Percentiles rank a stretch among this genome's conserved stretches.
These are phyloP conservation scores for Hycleus cichorii DNA, from an alignment of 1,140 invertebrate species.

Conservation along the genomic window DNA sequence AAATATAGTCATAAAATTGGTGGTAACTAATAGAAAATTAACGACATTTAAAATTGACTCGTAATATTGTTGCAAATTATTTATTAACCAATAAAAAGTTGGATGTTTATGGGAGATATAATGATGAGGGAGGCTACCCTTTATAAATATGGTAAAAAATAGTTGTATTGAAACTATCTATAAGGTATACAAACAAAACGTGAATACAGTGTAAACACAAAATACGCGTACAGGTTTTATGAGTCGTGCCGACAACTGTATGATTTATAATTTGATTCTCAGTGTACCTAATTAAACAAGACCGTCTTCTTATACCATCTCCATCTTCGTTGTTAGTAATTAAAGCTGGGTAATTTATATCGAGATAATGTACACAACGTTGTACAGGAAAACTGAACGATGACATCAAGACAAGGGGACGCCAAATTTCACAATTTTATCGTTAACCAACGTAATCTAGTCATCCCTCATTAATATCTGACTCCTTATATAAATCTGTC, in stretches of 20 bases:
- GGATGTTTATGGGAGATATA: no score
- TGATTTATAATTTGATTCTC: conserved; percentile 16
- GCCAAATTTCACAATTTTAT: conserved; percentile 13
- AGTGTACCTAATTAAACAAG: conserved; percentile 15
- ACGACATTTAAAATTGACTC: no score
- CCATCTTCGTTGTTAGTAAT: conserved; percentile 14
- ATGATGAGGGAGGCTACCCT: no score
- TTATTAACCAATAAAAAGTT: no score
- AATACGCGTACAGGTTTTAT: conserved; percentile 5
- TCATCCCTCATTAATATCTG: no score
- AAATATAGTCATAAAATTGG: no score
- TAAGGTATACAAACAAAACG: no score
- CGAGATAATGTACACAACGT: conserved; percentile 14
- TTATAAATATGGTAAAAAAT: no score
- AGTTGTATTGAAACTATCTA: no score
- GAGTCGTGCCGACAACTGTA: conserved; percentile 12
- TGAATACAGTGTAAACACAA: neutral
- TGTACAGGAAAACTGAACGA: conserved; percentile 10
- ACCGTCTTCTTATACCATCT: conserved; percentile 11
- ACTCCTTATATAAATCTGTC: no score
- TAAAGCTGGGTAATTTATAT: conserved; percentile 16
- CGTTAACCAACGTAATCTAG: neutral
- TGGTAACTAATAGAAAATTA: no score
- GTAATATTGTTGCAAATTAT: no score
- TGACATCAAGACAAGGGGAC: conserved; percentile 16